Base-by-base conservation (phyloP, 1,140 invertebrate genomes). In the Aphaenogaster ashmeadi region DNA sequence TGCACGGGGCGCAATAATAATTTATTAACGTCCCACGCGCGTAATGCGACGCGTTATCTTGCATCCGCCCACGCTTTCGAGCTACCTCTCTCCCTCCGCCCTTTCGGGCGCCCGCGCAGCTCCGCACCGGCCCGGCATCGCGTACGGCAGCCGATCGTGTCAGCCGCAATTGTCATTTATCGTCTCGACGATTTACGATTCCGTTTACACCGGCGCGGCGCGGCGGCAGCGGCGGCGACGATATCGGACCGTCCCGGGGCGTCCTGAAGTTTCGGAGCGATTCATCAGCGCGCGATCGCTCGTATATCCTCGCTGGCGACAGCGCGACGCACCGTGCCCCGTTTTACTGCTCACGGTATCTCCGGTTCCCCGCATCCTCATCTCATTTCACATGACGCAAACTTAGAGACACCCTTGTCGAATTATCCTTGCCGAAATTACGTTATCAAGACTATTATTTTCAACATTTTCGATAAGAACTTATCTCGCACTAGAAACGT, bases 121-220 rank as follows among this genome's bases (percentile, higher is more conserved):
- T 77, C 41, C 21, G 41, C 44, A 41, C 9, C 15, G 69, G 9
- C 60, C 52, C 72, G 54, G 52, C 56, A 21, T 66, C 27, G 66
- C 84, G 60, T 75, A 77, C 92, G 88, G 93, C 93, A 93, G 92
- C 93, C 92, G 88, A 93, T 93, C 91, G 89, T 88, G 84, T 87
- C 89, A 88, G 83, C 72, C 58, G 88, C 92, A 94, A 94, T 94
- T 94, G 93, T 94, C 93, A 94, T 94, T 94, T 94, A 94, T 94
- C 92, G 93, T 92, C 87, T 47, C 52, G 64, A 89, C 86, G 92
- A 94, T 94, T 94, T 94, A 94, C 92, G 93, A 86, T 92, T 93
- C 86, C 90, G 92, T 94, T 94, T 93, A 92, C 89, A 91, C 78
- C 60, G 50, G 62, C 58, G 83, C n/a, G n/a, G n/a, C n/a, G 81